Conservation (phyloP, 2,797 vertebrate species). For the Psittacula echo region DNA sequence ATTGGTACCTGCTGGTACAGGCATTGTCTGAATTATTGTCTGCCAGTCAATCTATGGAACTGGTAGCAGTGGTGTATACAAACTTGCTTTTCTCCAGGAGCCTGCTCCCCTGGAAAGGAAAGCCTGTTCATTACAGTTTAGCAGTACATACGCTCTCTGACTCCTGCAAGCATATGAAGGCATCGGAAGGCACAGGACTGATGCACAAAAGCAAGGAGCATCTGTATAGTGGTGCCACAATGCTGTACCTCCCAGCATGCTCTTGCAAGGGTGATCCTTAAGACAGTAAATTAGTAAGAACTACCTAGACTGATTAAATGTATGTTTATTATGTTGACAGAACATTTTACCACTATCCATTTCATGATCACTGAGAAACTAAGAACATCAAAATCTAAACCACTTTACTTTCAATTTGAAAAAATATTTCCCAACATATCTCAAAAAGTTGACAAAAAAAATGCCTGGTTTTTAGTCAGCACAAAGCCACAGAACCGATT, state of each 20-base stretch:
- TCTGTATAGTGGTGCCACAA: conserved; percentile 30
- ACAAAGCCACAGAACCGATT: conserved; percentile 21
- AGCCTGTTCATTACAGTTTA: not conserved
- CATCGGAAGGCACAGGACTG: conserved; percentile 75
- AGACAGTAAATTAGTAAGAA: conserved; percentile 35
- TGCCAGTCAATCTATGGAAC: not conserved
- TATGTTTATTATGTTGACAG: not conserved
- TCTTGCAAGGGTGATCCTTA: conserved; percentile 14
- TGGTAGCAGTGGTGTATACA: not conserved
- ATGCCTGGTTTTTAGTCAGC: conserved; percentile 41
- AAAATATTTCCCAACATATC: not conserved
- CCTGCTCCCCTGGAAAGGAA: not conserved
- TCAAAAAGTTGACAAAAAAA: conserved; percentile 6
- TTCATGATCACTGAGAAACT: conserved; percentile 39
- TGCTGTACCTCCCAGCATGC: not conserved
- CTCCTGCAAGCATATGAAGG: conserved; percentile 27
- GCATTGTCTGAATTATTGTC: not conserved
- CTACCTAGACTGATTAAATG: not conserved
- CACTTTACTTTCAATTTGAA: conserved; percentile 28
- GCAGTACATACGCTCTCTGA: not conserved
- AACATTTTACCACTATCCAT: not conserved
- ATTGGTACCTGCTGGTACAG: not conserved
- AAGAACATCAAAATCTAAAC: conserved; percentile 41
- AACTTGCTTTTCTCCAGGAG: not conserved
- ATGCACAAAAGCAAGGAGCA: conserved; percentile 27